These are phyloP conservation scores for Osmerus eperlanus DNA, from an alignment of 2,113 vertebrate species.

Conservation along the genomic window DNA sequence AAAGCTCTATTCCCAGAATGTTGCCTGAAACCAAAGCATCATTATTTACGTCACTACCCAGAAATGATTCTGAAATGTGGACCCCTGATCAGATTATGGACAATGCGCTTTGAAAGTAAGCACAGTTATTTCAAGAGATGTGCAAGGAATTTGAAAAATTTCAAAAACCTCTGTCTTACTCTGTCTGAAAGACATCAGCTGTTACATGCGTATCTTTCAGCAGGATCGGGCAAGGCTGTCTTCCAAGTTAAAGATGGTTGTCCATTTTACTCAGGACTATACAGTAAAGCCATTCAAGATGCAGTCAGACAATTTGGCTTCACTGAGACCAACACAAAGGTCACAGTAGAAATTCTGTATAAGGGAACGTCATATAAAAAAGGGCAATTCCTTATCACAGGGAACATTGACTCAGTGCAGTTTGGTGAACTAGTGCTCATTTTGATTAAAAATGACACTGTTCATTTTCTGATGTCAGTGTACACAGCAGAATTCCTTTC, in stretches of 20 bases:
- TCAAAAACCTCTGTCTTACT: constrained; percentile 45
- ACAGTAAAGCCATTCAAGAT: constrained; percentile 39
- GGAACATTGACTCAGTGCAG: constrained; percentile 26
- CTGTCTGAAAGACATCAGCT: constrained; percentile 47
- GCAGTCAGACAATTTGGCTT: constrained; percentile 29
- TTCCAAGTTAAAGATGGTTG: constrained; percentile 34
- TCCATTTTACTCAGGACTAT: constrained; percentile 39
- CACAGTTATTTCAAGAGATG: constrained; percentile 11
- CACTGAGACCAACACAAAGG: background rate
- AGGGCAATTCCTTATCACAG: constrained; percentile 27
- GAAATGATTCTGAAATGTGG: constrained; percentile 20
- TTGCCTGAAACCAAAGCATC: constrained; percentile 28
- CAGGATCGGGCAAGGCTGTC: constrained; percentile 9
- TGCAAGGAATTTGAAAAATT: constrained; percentile 40
- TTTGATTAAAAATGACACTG: constrained; percentile 33
- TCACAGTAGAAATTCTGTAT: constrained; percentile 35
- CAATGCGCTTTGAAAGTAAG: constrained; percentile 31
- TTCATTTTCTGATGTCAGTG: constrained; percentile 30
- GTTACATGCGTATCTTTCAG: constrained; percentile 38
- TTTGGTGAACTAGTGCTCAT: constrained; percentile 42
- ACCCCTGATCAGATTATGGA: constrained; percentile 15
- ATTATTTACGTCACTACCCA: constrained; percentile 24
- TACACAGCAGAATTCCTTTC: constrained; percentile 27
- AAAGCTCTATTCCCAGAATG: constrained; percentile 20
- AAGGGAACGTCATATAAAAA: constrained; percentile 33